phyloP scores from a whole-genome alignment of 2,888 invertebrate genomes.

The Parnassius apollo region DNA sequence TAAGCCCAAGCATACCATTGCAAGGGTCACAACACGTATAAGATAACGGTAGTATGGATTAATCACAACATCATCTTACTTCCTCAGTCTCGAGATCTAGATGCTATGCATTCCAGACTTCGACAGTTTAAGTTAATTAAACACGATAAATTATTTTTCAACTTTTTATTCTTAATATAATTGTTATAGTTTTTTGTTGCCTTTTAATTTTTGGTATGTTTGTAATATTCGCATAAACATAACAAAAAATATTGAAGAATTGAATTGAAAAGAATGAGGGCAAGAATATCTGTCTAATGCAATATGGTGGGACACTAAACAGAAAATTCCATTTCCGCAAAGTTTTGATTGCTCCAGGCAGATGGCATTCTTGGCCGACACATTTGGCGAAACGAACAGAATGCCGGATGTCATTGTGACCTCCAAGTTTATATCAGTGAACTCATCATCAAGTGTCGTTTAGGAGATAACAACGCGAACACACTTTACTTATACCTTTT shows the following conservation, averaged over 20 bases:
- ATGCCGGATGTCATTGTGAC: slow-evolving; percentile 71
- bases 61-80: no score
- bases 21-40: no score
- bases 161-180: no score
- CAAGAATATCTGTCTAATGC: slow-evolving; percentile 51
- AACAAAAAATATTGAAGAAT: slow-evolving; percentile 4
- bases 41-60: no score
- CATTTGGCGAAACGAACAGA: slow-evolving; percentile 65
- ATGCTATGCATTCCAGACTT: no score
- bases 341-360: slow-evolving; percentile 81
- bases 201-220: no score
- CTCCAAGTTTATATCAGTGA: slow-evolving; percentile 57
- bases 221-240: not conserved
- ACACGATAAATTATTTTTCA: no score
- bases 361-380: slow-evolving; percentile 76
- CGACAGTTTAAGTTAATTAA: no score
- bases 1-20: no score
- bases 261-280: slow-evolving; percentile 3
- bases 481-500: slow-evolving; percentile 20
- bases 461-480: slow-evolving; percentile 33
- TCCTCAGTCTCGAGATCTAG: no score
- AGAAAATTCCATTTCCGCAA: slow-evolving; percentile 75
- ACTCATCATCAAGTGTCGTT: slow-evolving; percentile 64
- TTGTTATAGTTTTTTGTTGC: no score
- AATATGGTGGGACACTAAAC: slow-evolving; percentile 71